Evolutionary conservation across 2,113 vertebrate genomes (phyloP).

Genomic region (Microtus montanus): DNA sequence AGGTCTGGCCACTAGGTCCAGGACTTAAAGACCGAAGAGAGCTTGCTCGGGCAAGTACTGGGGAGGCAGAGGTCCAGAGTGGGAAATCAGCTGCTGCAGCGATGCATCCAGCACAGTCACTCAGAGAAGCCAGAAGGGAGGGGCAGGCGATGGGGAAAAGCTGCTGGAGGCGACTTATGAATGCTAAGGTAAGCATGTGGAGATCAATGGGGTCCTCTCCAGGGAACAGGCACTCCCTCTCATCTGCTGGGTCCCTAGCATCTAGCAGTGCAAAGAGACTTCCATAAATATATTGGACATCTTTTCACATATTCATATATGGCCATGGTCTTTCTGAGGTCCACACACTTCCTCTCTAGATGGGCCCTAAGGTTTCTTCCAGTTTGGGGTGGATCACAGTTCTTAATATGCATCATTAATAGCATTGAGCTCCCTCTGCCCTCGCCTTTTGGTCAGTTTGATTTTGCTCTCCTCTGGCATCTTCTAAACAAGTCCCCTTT

Average conservation of each 20-base stretch:
- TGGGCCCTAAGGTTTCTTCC: neutral
- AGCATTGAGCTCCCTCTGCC: neutral
- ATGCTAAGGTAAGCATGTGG: neutral
- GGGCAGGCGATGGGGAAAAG: neutral
- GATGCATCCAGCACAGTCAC: neutral
- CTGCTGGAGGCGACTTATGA: neutral
- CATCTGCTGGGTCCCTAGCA: neutral
- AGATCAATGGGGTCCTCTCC: neutral
- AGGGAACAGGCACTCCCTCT: neutral
- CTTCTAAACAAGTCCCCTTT: slow-evolving; percentile 44
- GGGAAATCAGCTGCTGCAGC: neutral
- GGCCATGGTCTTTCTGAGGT: neutral
- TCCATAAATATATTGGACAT: neutral
- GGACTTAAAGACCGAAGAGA: neutral
- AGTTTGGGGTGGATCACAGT: neutral
- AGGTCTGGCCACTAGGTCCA: neutral
- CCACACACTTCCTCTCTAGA: neutral
- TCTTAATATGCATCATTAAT: neutral
- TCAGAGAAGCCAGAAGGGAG: neutral
- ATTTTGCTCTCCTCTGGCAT: slow-evolving; percentile 6
- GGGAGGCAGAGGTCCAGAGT: neutral
- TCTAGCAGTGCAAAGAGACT: neutral
- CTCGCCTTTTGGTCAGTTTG: neutral
- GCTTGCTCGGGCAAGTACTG: neutral
- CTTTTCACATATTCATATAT: neutral